These are phyloP conservation scores for Dryas iulia DNA, from an alignment of 1,140 invertebrate genomes.

Conservation along the genomic window DNA sequence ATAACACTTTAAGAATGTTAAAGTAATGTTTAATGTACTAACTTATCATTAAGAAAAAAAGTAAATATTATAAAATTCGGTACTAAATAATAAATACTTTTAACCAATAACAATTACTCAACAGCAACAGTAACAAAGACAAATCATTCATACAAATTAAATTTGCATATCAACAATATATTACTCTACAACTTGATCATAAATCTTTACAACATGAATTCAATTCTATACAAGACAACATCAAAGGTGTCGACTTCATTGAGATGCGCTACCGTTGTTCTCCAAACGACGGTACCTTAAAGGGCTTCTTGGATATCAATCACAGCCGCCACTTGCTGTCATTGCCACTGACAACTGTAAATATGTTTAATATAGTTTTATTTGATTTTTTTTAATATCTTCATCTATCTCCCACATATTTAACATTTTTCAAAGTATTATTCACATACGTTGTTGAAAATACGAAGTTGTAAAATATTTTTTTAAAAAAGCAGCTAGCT, in stretches of 20 bases:
- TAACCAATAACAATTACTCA: not conserved
- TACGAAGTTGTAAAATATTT: too few species aligned
- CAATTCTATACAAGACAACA: not conserved
- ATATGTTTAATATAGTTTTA: not conserved
- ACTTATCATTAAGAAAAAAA: too few species aligned
- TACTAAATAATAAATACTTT: too few species aligned
- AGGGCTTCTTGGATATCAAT: slow-evolving; percentile 20
- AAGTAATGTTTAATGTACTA: too few species aligned
- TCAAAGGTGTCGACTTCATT: slow-evolving; percentile 23
- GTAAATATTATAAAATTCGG: too few species aligned
- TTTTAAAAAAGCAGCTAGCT: too few species aligned
- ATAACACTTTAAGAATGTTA: too few species aligned
- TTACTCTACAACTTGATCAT: not conserved
- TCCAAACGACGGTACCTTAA: slow-evolving; percentile 21
- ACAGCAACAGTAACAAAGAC: not conserved
- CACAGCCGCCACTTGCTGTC: not conserved
- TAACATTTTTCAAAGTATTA: too few species aligned
- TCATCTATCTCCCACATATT: not conserved
- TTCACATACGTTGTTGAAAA: too few species aligned
- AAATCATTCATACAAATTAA: not conserved
- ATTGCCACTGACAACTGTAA: not conserved
- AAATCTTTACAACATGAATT: not conserved
- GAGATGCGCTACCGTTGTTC: slow-evolving; percentile 16
- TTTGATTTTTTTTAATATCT: not conserved
- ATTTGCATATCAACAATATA: not conserved